phyloP scores from a whole-genome alignment of 2,888 invertebrate species.

The Synanthedon andrenaeformis region DNA sequence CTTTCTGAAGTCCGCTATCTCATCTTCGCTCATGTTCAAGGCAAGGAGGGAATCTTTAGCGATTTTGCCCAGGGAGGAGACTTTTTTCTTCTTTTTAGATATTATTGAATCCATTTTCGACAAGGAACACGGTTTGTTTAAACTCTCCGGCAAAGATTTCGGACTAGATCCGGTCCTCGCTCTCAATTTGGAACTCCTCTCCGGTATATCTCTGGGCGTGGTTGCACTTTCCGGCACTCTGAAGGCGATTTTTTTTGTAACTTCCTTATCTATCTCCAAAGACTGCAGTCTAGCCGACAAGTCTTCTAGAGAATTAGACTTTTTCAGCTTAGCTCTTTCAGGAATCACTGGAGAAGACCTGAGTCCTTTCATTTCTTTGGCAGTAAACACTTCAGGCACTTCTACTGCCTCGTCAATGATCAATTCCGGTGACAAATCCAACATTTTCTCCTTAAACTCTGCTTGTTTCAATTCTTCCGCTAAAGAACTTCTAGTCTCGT shows the following conservation, averaged over 20 bases:
- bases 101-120: slow-evolving; percentile 39
- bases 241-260: slow-evolving; percentile 47
- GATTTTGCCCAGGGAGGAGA: slow-evolving; percentile 57
- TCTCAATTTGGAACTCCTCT: slow-evolving; percentile 37
- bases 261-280: slow-evolving; percentile 28
- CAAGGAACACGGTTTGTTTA: slow-evolving; percentile 50
- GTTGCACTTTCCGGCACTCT: slow-evolving; percentile 48
- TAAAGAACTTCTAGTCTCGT: slow-evolving; percentile 28
- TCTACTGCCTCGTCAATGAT: slow-evolving; percentile 45
- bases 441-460: slow-evolving; percentile 34
- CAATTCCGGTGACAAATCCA: slow-evolving; percentile 55
- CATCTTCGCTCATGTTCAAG: slow-evolving; percentile 60
- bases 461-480: slow-evolving; percentile 53
- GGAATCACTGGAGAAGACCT: slow-evolving; percentile 45
- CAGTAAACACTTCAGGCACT: slow-evolving; percentile 35
- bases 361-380: slow-evolving; percentile 33
- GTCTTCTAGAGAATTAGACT: slow-evolving; percentile 52
- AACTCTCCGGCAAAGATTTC: slow-evolving; percentile 56
- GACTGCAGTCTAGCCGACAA: slow-evolving; percentile 26
- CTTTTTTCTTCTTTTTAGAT: slow-evolving; percentile 50
- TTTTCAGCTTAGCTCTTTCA: slow-evolving; percentile 51
- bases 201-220: slow-evolving; percentile 54
- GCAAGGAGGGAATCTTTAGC: slow-evolving; percentile 58
- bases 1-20: slow-evolving; percentile 52
- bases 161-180: slow-evolving; percentile 55